phyloP scores from a whole-genome alignment of 2,797 vertebrate genomes.

The Hylomyscus alleni region DNA sequence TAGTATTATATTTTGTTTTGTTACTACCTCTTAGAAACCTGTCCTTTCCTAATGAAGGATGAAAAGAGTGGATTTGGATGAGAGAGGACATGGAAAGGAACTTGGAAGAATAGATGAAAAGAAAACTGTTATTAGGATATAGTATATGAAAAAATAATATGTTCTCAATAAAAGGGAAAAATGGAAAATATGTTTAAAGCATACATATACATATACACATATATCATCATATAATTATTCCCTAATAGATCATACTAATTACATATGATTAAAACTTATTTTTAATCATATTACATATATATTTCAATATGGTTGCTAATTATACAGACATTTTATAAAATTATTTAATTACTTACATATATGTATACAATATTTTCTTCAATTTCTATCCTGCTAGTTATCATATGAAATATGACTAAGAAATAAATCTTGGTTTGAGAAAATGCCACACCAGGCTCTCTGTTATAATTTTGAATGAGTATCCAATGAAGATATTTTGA shows the following conservation, averaged over 20 bases:
- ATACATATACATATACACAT: too few species aligned
- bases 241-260: background rate
- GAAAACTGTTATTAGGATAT: background rate
- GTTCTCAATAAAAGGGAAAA: background rate
- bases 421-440: background rate
- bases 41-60: background rate
- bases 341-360: background rate
- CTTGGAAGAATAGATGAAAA: background rate
- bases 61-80: background rate
- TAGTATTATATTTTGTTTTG: background rate
- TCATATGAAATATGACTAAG: slow-evolving; percentile 6
- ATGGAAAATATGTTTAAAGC: background rate
- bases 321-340: background rate
- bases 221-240: background rate
- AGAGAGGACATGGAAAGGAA: background rate
- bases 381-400: background rate
- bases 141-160: background rate
- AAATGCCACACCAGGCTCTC: background rate
- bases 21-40: background rate
- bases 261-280: background rate
- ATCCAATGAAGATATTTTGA: background rate
- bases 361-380: background rate
- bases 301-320: background rate
- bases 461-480: background rate
- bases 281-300: background rate